Conservation (phyloP, 2,797 vertebrate species). For the Rachycentron canadum region DNA sequence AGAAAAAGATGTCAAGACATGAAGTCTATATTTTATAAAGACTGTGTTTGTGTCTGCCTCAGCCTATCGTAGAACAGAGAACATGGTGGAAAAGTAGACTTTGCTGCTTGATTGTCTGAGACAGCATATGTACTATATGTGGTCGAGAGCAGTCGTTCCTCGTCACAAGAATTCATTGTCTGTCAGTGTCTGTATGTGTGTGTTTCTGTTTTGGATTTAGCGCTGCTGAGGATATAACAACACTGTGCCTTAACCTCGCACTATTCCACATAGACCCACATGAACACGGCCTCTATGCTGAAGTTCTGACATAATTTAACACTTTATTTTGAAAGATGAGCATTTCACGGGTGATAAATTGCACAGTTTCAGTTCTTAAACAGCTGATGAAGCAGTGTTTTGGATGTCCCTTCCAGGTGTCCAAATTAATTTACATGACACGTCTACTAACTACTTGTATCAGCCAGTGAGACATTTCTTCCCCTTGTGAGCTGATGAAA, state of each 20-base stretch:
- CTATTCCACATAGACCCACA: constrained; percentile 19
- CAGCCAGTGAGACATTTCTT: constrained; percentile 36
- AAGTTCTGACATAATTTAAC: not conserved
- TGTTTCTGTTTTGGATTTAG: constrained; percentile 3
- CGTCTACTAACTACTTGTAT: constrained; percentile 44
- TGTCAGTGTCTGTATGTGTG: not conserved
- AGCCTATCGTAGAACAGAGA: constrained; percentile 29
- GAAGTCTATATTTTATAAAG: constrained; percentile 43
- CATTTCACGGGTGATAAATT: not conserved
- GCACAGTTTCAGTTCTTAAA: constrained; percentile 18
- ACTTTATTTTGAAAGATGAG: not conserved
- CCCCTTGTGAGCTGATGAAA: constrained; percentile 69
- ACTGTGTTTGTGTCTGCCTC: constrained; percentile 33
- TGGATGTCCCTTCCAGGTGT: constrained; percentile 64
- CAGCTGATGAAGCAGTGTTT: constrained; percentile 59
- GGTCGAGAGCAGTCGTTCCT: constrained; percentile 21
- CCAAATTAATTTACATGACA: constrained; percentile 51
- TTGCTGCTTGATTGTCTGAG: constrained; percentile 35
- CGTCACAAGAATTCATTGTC: not conserved
- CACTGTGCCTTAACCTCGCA: constrained; percentile 21
- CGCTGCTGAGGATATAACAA: constrained; percentile 57
- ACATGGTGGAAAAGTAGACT: not conserved
- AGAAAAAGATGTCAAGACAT: constrained; percentile 52
- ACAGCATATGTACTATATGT: constrained; percentile 14
- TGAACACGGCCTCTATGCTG: not conserved